These are phyloP conservation scores for Ceuthmochares aereus DNA, from an alignment of 2,113 vertebrate species.

Conservation along the genomic window DNA sequence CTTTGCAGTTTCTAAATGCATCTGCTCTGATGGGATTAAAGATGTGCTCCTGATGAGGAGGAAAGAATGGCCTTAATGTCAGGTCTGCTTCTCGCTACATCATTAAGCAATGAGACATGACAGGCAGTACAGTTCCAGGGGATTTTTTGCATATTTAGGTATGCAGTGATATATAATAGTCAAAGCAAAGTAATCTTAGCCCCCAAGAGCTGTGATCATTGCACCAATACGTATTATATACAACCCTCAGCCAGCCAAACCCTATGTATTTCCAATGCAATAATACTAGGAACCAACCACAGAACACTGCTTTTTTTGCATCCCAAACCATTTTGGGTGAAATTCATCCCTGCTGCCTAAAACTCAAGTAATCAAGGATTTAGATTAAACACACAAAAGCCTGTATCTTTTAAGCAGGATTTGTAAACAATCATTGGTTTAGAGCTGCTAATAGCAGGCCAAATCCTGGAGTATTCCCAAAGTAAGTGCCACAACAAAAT, in stretches of 20 bases:
- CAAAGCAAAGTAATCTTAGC: neutral
- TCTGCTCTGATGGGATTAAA: conserved; percentile 38
- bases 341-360: neutral
- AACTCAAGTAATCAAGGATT: neutral
- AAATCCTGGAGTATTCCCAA: neutral
- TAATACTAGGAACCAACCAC: neutral
- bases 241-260: neutral
- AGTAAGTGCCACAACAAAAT: neutral
- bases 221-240: neutral
- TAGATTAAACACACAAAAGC: neutral
- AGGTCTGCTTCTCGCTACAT: conserved; percentile 25
- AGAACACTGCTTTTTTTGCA: neutral
- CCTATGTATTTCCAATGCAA: neutral
- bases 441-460: neutral
- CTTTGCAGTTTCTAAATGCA: conserved; percentile 29
- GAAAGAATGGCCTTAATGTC: conserved; percentile 37
- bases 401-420: neutral
- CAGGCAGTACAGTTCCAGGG: neutral
- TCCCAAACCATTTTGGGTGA: neutral
- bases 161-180: neutral
- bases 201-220: neutral
- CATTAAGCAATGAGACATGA: conserved; percentile 30
- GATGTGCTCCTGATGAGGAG: neutral
- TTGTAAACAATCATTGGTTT: neutral
- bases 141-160: conserved; percentile 4